Evolutionary conservation across 2,888 invertebrate genomes (phyloP), one percentile per base, ranked within the genome.

Genomic region (Catocala sponsa): DNA sequence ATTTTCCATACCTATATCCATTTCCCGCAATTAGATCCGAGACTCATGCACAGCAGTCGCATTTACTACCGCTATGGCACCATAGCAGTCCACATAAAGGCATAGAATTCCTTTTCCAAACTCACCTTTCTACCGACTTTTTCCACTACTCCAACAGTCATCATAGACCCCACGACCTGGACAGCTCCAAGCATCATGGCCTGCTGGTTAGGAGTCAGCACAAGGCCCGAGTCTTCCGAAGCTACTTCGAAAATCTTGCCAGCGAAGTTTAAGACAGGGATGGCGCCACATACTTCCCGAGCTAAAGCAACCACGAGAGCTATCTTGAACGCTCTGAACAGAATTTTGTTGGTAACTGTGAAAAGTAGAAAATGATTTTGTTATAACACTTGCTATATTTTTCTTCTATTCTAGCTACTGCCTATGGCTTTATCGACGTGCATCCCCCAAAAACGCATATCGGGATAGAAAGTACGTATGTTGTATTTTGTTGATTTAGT

Each of bases 151-250:
- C 87, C 84, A 0, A 91, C 90, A 0, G 89, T 92, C 2, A 92
- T 46, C 0, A 81, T 61, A 0, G 94, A 89, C 0, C 93, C 94
- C 0, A 84, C 66, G 0, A 94, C 91, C 59, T 93, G 94, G 0
- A 93, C 89, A 0, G 80, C 82, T 2, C 94, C 94, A 6, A 94
- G 77, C 80, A 90, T 75, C 90, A 94, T 94, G 0, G 94, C 92
- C 50, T 94, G 93, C 66, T 92, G 90, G 67, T 94, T 94, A 0
- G 94, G 88, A 25, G 87, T 87, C 13, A 93, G 66, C 0, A 87
- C 60, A 5, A 90, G 57, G 0, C 78, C 77, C 0, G 84, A 71
- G 0, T 86, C 89, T 41, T 84, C 69, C 0, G 91, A 87, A 0
- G 92, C 84, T 62, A 83, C 78, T 0, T 72, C 66, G 74, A 94